phyloP scores from a whole-genome alignment of 2,113 vertebrate genomes.

The Corythoichthys haematopterus region DNA sequence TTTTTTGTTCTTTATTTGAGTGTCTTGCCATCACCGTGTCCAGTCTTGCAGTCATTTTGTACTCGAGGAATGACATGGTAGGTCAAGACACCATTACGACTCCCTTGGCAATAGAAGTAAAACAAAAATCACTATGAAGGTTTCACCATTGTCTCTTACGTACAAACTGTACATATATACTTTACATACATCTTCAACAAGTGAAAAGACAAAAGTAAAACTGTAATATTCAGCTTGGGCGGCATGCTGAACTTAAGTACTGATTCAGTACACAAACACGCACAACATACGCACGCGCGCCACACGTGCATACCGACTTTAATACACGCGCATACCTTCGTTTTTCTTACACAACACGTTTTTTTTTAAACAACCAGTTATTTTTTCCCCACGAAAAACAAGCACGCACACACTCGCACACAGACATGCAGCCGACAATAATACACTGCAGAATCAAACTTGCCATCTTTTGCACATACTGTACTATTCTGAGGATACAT shows the following conservation, averaged over 20 bases:
- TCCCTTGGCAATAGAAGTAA: slow-evolving; percentile 18
- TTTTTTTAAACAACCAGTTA: slow-evolving; percentile 21
- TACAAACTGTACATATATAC: slow-evolving; percentile 58
- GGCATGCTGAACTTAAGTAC: slow-evolving; percentile 73
- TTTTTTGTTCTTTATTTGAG: slow-evolving; percentile 54
- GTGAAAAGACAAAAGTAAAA: slow-evolving; percentile 52
- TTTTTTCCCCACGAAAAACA: neutral
- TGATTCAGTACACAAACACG: slow-evolving; percentile 72
- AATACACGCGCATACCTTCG: slow-evolving; percentile 29
- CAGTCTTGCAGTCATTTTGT: slow-evolving; percentile 53
- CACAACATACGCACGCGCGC: slow-evolving; percentile 51
- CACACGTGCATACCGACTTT: slow-evolving; percentile 55
- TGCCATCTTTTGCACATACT: slow-evolving; percentile 21
- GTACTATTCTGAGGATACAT: slow-evolving; percentile 16
- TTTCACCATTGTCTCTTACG: slow-evolving; percentile 56
- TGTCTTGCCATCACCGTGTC: slow-evolving; percentile 53
- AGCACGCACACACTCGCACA: slow-evolving; percentile 7
- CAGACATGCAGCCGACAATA: slow-evolving; percentile 30
- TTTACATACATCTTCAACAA: slow-evolving; percentile 59
- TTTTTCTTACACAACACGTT: slow-evolving; percentile 12
- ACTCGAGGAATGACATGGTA: slow-evolving; percentile 46
- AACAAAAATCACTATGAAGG: slow-evolving; percentile 41
- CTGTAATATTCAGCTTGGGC: slow-evolving; percentile 68
- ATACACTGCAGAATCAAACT: slow-evolving; percentile 55
- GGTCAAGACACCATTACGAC: slow-evolving; percentile 14